phyloP scores from a whole-genome alignment of 2,797 vertebrate genomes.

The Myoxocephalus aenaeus region DNA sequence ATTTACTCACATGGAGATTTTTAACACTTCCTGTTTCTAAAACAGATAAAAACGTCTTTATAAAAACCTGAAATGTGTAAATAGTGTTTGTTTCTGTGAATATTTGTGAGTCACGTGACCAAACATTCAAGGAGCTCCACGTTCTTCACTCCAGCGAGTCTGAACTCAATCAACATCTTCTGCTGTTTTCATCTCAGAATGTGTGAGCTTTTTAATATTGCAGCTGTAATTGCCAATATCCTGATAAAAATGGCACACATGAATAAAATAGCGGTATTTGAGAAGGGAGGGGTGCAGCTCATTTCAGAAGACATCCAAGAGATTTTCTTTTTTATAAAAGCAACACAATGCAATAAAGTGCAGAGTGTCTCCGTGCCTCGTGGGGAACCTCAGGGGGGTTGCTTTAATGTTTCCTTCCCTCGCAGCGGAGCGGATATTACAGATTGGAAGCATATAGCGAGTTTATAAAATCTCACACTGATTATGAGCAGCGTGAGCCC shows the following conservation, averaged over 20 bases:
- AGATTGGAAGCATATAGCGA: constrained; percentile 72
- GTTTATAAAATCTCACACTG: constrained; percentile 77
- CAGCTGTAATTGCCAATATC: constrained; percentile 23
- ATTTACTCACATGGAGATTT: no score
- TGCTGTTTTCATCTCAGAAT: no score
- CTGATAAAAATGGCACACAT: constrained; percentile 13
- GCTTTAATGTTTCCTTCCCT: constrained; percentile 73
- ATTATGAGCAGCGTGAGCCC: constrained; percentile 66
- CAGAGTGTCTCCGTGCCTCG: constrained; percentile 27
- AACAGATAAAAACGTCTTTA: no score
- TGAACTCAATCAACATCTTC: no score
- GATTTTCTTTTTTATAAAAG: constrained; percentile 45
- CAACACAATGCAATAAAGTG: constrained; percentile 60
- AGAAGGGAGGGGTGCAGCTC: not conserved
- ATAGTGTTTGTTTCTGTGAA: no score
- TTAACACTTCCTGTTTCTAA: no score
- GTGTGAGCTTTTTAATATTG: constrained; percentile 7
- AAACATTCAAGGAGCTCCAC: no score
- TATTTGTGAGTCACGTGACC: no score
- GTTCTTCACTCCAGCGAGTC: not conserved
- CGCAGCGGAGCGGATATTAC: constrained; percentile 79
- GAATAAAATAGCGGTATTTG: constrained; percentile 10
- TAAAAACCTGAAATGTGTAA: no score
- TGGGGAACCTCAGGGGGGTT: constrained; percentile 71
- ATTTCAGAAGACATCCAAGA: constrained; percentile 4